Base-by-base conservation (phyloP, 2,113 vertebrate genomes). In the Gobiocypris rarus region DNA sequence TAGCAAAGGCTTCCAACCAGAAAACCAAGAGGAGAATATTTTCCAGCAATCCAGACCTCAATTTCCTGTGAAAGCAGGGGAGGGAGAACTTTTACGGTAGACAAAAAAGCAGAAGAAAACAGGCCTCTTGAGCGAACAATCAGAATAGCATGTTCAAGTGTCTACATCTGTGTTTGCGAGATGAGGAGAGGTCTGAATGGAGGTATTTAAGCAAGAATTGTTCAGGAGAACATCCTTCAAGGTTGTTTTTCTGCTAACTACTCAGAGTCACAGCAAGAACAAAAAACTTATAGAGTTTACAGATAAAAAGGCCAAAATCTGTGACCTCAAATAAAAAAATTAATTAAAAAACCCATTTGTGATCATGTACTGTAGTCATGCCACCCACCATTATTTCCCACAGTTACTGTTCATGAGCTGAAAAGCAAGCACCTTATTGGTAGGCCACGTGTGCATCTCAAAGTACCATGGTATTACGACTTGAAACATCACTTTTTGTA, bases 91-190 rank as follows among this genome's bases (percentile, higher is more conserved):
- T 52, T 9, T 34, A 75, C 8, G 2, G 4, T 19, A 63, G 38
- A 61, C 41, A 65, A 41, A 48, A 67, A 77, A 56, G 63, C 63
- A 70, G 31, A 54, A 54, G 45, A 54, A 81, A 70, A 54, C 79
- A 50, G 48, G 63, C 63, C 31, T 31, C 45, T 70, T 6, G 3
- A 67, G 65, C 56, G 78, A 28, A 24, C 24, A 26, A 81, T 52
- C 61, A 34, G 59, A 81, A 67, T 52, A 34, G 79, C 43, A 1
- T 56, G 45, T 81, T 81, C 22, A 34, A 81, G 79, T 52, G 79
- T 45, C 59, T 80, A 48, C 41, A 65, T 80, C 75, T 61, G 75
- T 61, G 75, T 43, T 41, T 61, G 22, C 3, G n/a, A 59, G 75
- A 78, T 17, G 75, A 78, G 13, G n/a, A 61, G 75, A 78, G 22